Conservation (phyloP, 2,888 invertebrate species). For the Drosophila lutescens region DNA sequence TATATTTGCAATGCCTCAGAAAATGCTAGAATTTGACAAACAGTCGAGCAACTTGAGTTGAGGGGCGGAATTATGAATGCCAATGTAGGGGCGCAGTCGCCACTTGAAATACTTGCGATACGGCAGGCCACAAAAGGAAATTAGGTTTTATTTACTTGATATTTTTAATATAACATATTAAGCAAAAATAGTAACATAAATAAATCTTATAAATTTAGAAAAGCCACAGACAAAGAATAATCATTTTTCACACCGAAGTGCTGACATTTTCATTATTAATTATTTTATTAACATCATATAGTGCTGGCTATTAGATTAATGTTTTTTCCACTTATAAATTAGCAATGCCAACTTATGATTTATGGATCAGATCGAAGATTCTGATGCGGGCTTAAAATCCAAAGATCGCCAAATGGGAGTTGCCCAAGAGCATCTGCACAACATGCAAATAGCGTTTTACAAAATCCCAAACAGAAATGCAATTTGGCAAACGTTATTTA, state of each 20-base stretch:
- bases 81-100: background rate
- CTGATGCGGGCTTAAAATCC: background rate
- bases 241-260: background rate
- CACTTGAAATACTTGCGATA: background rate
- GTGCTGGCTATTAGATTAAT: background rate
- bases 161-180: background rate
- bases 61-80: constrained; percentile 1
- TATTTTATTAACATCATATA: background rate
- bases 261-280: background rate
- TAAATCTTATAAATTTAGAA: background rate
- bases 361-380: background rate
- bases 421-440: constrained; percentile 22
- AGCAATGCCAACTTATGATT: background rate
- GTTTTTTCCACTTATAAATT: background rate
- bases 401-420: constrained; percentile 1
- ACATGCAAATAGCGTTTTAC: constrained; percentile 23
- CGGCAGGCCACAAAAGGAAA: no score
- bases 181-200: no score
- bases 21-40: background rate
- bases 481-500: constrained; percentile 42
- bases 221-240: background rate
- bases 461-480: constrained; percentile 36
- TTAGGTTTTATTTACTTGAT: background rate
- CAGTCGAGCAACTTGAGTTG: background rate
- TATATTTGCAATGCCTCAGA: constrained; percentile 22